Conservation (phyloP, 2,888 invertebrate species). For the Calliphora vomitoria region DNA sequence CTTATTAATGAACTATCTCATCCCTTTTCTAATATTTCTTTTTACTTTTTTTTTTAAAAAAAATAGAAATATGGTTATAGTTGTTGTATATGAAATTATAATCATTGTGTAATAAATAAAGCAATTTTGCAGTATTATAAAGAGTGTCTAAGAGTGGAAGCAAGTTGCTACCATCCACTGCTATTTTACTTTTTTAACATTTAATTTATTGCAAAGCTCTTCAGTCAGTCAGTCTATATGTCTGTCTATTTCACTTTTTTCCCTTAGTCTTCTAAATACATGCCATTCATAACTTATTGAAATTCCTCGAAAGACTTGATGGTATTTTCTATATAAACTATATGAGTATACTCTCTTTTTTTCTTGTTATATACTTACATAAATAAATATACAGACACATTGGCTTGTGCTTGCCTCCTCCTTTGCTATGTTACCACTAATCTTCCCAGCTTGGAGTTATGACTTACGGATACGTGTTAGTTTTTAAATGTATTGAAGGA, state of each 20-base stretch:
- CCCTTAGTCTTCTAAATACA: constrained; percentile 51
- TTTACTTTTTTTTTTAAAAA: neutral
- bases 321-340: constrained; percentile 62
- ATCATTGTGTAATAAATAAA: constrained; percentile 52
- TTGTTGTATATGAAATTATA: constrained; percentile 46
- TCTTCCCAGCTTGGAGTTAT: constrained; percentile 55
- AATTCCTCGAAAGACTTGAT: constrained; percentile 61
- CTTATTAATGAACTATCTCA: constrained; percentile 28
- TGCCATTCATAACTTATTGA: constrained; percentile 68
- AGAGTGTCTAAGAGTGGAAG: neutral
- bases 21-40: neutral
- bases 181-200: constrained; percentile 57
- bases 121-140: constrained; percentile 42
- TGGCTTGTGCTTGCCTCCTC: neutral
- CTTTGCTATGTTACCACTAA: constrained; percentile 44
- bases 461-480: constrained; percentile 64
- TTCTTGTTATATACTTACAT: neutral
- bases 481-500: constrained; percentile 55
- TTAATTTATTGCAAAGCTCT: constrained; percentile 58
- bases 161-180: constrained; percentile 11
- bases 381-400: constrained; percentile 1
- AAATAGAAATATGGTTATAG: neutral
- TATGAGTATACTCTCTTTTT: neutral
- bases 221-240: constrained; percentile 4
- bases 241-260: neutral